Percentiles rank a stretch among this genome's conserved stretches.
These are phyloP conservation scores for Anguilla anguilla DNA, from an alignment of 2,797 vertebrate species.

Conservation along the genomic window DNA sequence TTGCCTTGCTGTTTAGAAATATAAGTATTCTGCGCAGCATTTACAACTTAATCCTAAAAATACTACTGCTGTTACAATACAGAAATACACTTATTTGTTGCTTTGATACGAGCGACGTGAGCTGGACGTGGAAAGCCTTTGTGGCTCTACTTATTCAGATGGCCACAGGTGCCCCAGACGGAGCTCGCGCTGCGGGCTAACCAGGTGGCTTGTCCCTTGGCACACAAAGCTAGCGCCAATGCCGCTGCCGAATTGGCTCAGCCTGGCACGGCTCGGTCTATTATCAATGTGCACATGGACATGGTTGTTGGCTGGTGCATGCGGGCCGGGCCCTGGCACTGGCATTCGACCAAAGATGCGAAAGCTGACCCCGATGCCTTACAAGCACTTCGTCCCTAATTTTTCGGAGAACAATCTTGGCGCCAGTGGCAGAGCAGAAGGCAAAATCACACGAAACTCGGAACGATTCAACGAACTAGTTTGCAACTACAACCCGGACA, in stretches of 20 bases:
- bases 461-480: conserved; percentile 91
- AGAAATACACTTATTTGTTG: background rate
- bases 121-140: conserved; percentile 38
- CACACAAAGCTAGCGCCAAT: conserved; percentile 67
- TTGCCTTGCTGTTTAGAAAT: conserved; percentile 7
- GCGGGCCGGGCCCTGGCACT: conserved; percentile 87
- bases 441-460: conserved; percentile 85
- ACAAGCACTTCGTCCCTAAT: conserved; percentile 92
- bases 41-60: background rate
- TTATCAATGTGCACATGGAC: conserved; percentile 73
- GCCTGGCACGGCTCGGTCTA: conserved; percentile 69
- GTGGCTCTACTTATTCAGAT: conserved; percentile 52
- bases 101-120: conserved; percentile 16
- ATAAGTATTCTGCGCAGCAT: background rate
- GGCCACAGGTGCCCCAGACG: conserved; percentile 61
- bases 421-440: conserved; percentile 90
- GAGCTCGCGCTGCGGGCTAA: conserved; percentile 53
- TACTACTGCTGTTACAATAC: background rate
- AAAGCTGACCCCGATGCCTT: conserved; percentile 87
- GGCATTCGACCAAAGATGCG: conserved; percentile 77
- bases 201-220: conserved; percentile 61
- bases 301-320: conserved; percentile 78
- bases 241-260: conserved; percentile 73
- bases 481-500: conserved; percentile 96
- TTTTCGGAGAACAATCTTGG: conserved; percentile 93